Conservation (phyloP, 2,888 invertebrate species). For the Ischnura elegans region DNA sequence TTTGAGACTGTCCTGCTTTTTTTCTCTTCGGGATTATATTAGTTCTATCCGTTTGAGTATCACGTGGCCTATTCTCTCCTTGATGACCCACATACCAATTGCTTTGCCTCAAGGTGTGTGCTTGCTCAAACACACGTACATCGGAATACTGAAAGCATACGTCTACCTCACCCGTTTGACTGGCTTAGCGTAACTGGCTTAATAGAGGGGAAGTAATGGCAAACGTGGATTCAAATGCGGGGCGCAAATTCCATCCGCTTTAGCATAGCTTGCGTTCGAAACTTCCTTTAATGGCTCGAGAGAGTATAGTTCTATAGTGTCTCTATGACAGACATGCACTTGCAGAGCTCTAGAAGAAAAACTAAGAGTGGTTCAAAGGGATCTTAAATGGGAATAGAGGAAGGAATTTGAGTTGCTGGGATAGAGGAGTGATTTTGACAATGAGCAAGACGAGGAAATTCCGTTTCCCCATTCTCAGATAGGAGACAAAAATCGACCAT, state of each 20-base stretch:
- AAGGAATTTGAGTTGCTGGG: not conserved
- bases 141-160: not conserved
- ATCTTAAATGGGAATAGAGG: not conserved
- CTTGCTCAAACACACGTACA: not conserved
- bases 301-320: not conserved
- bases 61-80: not conserved
- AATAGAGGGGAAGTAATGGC: constrained; percentile 20
- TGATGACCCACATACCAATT: not conserved
- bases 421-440: not conserved
- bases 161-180: not conserved
- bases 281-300: not conserved
- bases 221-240: not conserved
- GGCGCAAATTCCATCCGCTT: constrained; percentile 16
- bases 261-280: not conserved
- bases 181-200: constrained; percentile 1
- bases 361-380: not conserved
- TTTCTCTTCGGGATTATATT: too few species aligned
- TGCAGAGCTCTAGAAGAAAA: not conserved
- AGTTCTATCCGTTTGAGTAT: not conserved
- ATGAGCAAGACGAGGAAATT: not conserved
- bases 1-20: too few species aligned
- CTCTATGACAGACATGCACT: not conserved
- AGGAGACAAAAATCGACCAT: not conserved
- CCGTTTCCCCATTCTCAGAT: not conserved
- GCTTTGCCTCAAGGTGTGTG: not conserved